Conservation (phyloP, 2,797 vertebrate genomes). For the Pelobates cultripes region DNA sequence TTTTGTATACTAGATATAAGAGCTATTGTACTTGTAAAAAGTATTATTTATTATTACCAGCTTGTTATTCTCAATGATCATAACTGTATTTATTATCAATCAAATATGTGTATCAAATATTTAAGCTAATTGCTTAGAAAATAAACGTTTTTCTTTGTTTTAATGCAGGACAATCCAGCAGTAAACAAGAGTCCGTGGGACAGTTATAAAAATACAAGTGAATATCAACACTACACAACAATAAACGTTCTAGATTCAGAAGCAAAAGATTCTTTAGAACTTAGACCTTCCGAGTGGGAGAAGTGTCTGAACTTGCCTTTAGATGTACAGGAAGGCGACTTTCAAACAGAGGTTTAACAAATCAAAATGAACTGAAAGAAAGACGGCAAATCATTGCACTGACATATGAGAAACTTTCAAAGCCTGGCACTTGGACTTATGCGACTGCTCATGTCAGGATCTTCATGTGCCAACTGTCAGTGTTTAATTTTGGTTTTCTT, state of each 20-base stretch:
- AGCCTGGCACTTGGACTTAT: conserved; percentile 89
- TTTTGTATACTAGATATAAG: no score
- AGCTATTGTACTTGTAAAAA: no score
- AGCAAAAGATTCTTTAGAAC: conserved; percentile 96
- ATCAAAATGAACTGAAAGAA: conserved; percentile 63
- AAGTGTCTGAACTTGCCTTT: conserved; percentile 98
- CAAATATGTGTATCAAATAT: no score
- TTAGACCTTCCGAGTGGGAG: conserved; percentile 97
- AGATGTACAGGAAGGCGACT: conserved; percentile 98
- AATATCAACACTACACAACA: conserved; percentile 98
- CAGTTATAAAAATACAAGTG: conserved; percentile 95
- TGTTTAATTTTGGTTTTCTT: conserved; percentile 70
- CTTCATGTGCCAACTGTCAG: conserved; percentile 87
- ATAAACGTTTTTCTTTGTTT: conserved; percentile 46
- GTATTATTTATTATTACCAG: no score
- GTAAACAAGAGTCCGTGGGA: conserved; percentile 97
- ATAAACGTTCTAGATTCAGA: conserved; percentile 97
- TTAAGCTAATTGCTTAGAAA: no score
- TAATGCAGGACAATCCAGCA: conserved; percentile 90
- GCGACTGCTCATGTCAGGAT: conserved; percentile 82
- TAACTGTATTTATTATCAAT: no score
- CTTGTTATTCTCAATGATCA: no score
- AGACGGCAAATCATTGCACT: conserved; percentile 80
- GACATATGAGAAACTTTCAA: conserved; percentile 86
- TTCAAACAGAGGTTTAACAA: conserved; percentile 96